These are phyloP conservation scores for Meloidogyne exigua DNA, from an alignment of 1,140 invertebrate species.

Conservation along the genomic window DNA sequence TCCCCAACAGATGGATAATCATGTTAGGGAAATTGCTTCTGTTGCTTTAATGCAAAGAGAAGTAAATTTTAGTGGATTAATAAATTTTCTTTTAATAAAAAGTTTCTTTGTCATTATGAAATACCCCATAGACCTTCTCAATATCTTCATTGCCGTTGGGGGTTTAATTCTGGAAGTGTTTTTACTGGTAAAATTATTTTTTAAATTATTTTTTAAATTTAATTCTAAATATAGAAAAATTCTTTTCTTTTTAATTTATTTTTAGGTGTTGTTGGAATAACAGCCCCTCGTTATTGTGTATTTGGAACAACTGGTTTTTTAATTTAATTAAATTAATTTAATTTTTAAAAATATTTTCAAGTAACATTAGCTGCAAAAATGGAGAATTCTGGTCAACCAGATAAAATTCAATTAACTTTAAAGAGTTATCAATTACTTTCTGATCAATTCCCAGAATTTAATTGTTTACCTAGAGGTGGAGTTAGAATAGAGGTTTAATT, in stretches of 20 bases:
- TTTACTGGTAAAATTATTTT: conserved; percentile 39
- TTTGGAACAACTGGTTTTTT: conserved; percentile 41
- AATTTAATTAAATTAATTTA: not conserved
- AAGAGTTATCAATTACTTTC: conserved; percentile 46
- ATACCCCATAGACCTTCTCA: conserved; percentile 50
- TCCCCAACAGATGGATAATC: conserved; percentile 47
- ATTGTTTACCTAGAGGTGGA: conserved; percentile 40
- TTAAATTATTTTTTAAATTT: not conserved
- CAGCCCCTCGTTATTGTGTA: conserved; percentile 53
- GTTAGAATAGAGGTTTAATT: conserved; percentile 40
- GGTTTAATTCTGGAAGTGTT: conserved; percentile 51
- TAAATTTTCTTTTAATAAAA: not conserved
- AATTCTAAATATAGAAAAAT: no score
- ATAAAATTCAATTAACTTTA: conserved; percentile 51
- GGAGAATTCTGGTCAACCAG: conserved; percentile 51
- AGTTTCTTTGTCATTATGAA: conserved; percentile 48
- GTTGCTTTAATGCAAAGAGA: conserved; percentile 52
- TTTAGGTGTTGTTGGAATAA: conserved; percentile 46
- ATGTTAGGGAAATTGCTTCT: conserved; percentile 47
- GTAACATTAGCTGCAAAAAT: conserved; percentile 52
- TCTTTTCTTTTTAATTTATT: not conserved
- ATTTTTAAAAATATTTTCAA: not conserved
- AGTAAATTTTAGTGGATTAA: conserved; percentile 8
- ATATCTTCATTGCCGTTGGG: conserved; percentile 50
- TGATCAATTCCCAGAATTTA: conserved; percentile 48